phyloP scores from a whole-genome alignment of 1,140 invertebrate genomes.

The Phocides pigmalion region DNA sequence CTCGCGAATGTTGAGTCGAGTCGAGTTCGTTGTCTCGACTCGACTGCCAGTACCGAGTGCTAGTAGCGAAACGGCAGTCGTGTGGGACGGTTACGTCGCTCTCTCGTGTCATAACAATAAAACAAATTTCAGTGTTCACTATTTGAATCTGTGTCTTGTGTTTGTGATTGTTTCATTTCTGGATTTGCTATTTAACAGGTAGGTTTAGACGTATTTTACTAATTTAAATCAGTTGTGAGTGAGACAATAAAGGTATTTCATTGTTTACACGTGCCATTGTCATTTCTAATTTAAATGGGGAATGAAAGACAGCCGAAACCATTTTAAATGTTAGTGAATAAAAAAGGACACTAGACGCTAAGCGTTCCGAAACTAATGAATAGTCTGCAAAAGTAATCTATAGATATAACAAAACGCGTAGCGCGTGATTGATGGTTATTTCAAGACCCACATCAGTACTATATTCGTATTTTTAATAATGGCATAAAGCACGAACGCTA shows the following conservation, averaged over 20 bases:
- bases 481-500: background rate
- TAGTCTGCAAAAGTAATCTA: background rate
- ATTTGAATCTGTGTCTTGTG: conserved; percentile 20
- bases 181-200: conserved; percentile 26
- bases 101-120: conserved; percentile 22
- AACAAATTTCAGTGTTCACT: conserved; percentile 18
- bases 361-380: no score
- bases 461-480: background rate
- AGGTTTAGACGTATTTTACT: background rate
- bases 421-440: background rate
- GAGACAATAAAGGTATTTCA: conserved; percentile 18
- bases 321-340: background rate
- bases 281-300: conserved; percentile 16
- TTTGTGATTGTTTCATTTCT: conserved; percentile 16
- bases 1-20: conserved; percentile 10
- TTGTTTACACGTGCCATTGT: conserved; percentile 28
- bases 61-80: conserved; percentile 37
- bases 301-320: background rate
- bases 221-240: background rate
- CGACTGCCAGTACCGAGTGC: background rate
- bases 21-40: conserved; percentile 40
- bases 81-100: conserved; percentile 22
- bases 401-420: background rate
- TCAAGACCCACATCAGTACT: background rate
- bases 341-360: background rate